Percentiles rank a stretch among this genome's conserved stretches.
Evolutionary conservation across 2,113 vertebrate species (phyloP).

Genomic region (Eupsittula cactorum): DNA sequence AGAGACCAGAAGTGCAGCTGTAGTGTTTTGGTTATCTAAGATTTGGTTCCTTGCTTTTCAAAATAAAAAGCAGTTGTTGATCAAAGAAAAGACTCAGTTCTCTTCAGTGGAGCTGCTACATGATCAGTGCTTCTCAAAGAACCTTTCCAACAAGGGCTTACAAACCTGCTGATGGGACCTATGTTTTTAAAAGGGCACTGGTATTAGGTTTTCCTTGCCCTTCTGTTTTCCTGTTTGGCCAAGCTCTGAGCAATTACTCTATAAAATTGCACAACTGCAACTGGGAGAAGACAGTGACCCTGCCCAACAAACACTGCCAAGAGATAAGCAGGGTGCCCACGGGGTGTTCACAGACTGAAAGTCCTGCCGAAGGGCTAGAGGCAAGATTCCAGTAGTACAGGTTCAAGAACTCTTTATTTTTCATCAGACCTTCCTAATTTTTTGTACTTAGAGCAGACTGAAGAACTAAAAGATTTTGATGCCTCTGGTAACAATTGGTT

Average conservation of each 20-base stretch:
- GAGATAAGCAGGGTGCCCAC: fast-evolving
- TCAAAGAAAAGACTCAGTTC: not conserved
- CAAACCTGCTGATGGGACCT: not conserved
- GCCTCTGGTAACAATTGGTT: not conserved
- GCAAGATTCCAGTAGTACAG: not conserved
- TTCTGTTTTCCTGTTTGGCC: not conserved
- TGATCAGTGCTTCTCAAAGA: fast-evolving
- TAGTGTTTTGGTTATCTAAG: not conserved
- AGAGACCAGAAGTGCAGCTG: not conserved
- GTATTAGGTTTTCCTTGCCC: not conserved
- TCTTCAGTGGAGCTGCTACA: not conserved
- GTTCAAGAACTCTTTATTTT: not conserved
- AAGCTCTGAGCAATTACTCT: not conserved
- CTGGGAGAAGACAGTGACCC: not conserved
- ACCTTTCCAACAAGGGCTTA: not conserved
- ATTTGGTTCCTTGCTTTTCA: not conserved
- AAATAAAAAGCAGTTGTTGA: not conserved
- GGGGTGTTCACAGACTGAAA: not conserved
- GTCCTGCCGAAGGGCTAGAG: not conserved
- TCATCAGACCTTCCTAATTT: not conserved
- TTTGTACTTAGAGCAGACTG: not conserved
- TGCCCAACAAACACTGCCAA: not conserved
- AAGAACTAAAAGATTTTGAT: not conserved
- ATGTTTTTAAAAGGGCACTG: fast-evolving
- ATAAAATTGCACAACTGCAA: not conserved